Percentiles rank a stretch among this genome's conserved stretches.
Conservation (phyloP, 1,140 invertebrate genomes). For the Drosophila virilis region DNA sequence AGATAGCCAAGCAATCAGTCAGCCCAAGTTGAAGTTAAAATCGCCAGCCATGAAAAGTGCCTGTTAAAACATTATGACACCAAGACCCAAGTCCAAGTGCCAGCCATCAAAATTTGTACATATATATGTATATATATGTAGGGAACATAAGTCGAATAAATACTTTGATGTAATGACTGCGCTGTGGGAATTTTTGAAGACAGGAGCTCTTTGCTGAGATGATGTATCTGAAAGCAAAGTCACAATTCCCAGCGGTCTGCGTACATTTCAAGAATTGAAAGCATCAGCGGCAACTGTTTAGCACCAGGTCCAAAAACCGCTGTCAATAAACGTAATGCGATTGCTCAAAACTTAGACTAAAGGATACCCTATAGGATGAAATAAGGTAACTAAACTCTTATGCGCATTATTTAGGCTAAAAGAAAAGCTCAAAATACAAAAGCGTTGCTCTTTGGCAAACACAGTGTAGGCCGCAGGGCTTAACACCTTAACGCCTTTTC, state of each 20-base stretch:
- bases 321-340: background rate
- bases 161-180: slow-evolving; percentile 39
- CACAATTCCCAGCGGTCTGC: slow-evolving; percentile 50
- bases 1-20: slow-evolving; percentile 48
- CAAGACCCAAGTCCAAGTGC: slow-evolving; percentile 12
- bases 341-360: background rate
- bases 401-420: too few species aligned
- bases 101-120: slow-evolving; percentile 23
- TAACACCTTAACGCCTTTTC: too few species aligned
- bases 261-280: slow-evolving; percentile 39
- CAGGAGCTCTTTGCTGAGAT: slow-evolving; percentile 49
- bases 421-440: too few species aligned
- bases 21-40: slow-evolving; percentile 39
- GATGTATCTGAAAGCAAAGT: slow-evolving; percentile 63
- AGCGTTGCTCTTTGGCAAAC: too few species aligned
- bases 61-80: slow-evolving; percentile 78
- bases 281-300: slow-evolving; percentile 40
- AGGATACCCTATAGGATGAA: background rate
- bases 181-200: slow-evolving; percentile 64
- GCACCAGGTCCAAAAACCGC: slow-evolving; percentile 11
- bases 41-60: slow-evolving; percentile 55
- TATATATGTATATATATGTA: slow-evolving; percentile 24
- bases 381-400: too few species aligned
- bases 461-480: too few species aligned
- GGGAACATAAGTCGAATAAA: slow-evolving; percentile 3